Conservation (phyloP, 2,113 vertebrate genomes). For the Patagioenas fasciata region DNA sequence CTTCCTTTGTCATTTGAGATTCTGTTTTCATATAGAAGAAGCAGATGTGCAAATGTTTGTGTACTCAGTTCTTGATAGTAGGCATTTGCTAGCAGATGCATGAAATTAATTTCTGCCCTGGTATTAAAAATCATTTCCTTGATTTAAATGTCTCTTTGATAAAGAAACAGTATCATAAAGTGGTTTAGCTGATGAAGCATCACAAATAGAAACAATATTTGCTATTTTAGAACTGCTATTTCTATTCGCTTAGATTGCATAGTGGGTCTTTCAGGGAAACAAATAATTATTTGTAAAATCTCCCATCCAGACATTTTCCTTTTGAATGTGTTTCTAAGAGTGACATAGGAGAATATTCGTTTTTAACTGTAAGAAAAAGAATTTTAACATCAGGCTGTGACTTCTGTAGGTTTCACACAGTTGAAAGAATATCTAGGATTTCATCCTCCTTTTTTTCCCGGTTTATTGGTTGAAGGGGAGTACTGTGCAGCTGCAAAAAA, state of each 20-base stretch:
- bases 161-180: constrained; percentile 60
- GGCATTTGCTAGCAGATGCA: constrained; percentile 71
- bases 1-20: constrained; percentile 17
- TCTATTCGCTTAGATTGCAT: constrained; percentile 55
- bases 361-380: not conserved
- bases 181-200: constrained; percentile 55
- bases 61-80: constrained; percentile 58
- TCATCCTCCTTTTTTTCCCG: not conserved
- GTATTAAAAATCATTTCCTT: constrained; percentile 72
- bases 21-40: constrained; percentile 27
- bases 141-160: constrained; percentile 67
- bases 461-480: not conserved
- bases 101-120: constrained; percentile 73
- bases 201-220: constrained; percentile 62
- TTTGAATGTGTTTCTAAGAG: constrained; percentile 12
- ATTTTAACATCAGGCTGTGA: not conserved
- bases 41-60: constrained; percentile 70
- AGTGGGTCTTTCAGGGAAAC: constrained; percentile 49
- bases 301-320: constrained; percentile 53
- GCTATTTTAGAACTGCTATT: constrained; percentile 54
- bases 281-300: constrained; percentile 62
- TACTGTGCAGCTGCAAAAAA: not conserved
- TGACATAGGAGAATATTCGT: not conserved
- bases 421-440: not conserved
- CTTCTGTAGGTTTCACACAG: not conserved